Evolutionary conservation across 1,140 invertebrate genomes (phyloP).

Genomic region (Chironomus tepperi): DNA sequence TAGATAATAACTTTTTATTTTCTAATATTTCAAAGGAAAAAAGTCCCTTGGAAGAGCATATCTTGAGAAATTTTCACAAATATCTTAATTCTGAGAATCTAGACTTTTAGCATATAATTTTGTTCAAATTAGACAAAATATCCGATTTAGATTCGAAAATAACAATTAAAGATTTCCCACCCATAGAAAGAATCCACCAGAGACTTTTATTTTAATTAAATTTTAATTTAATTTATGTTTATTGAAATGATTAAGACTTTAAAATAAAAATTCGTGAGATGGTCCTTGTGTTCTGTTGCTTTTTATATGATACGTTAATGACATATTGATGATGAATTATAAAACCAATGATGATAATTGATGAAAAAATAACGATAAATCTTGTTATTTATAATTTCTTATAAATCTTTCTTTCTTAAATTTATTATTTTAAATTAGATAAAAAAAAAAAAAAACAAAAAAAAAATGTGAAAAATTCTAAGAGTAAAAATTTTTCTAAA

Average conservation of each 20-base stretch:
- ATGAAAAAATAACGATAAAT: not conserved
- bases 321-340: not conserved
- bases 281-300: conserved; percentile 17
- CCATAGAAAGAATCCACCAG: too few species aligned
- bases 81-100: too few species aligned
- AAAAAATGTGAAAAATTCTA: not conserved
- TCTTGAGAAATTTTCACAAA: too few species aligned
- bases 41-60: too few species aligned
- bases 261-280: conserved; percentile 19
- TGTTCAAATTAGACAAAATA: too few species aligned
- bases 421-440: not conserved
- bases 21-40: too few species aligned
- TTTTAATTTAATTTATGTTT: not conserved
- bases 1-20: too few species aligned
- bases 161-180: too few species aligned
- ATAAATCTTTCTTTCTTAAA: not conserved
- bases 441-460: not conserved
- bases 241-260: not conserved
- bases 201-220: too few species aligned
- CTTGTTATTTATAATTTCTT: not conserved
- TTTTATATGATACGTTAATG: not conserved
- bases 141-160: too few species aligned
- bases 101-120: too few species aligned
- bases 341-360: not conserved
- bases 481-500: not conserved